Percentiles rank a stretch among this genome's conserved stretches.
phyloP scores from a whole-genome alignment of 2,888 invertebrate genomes.

The Orgyia antiqua region DNA sequence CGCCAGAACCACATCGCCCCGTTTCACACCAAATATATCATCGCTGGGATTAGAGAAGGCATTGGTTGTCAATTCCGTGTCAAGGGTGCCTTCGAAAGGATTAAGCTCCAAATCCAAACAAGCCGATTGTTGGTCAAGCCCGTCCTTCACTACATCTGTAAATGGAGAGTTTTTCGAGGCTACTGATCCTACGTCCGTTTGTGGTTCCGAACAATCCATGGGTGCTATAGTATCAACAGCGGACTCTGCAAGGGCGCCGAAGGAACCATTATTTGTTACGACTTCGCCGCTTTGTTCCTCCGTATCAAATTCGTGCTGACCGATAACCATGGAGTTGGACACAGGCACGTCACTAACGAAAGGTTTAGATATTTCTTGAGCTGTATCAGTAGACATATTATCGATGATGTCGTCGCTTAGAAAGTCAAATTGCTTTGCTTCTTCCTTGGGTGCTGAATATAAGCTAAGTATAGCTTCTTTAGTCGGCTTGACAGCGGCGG shows the following conservation, averaged over 20 bases:
- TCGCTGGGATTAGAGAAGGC: conserved; percentile 24
- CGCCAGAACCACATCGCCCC: conserved; percentile 32
- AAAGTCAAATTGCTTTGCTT: conserved; percentile 73
- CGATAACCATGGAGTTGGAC: conserved; percentile 16
- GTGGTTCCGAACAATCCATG: conserved; percentile 61
- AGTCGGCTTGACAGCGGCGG: conserved; percentile 67
- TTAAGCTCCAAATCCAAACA: conserved; percentile 45
- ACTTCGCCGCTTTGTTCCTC: conserved; percentile 3
- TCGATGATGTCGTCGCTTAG: conserved; percentile 77
- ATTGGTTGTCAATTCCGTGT: conserved; percentile 18
- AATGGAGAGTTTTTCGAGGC: conserved; percentile 52
- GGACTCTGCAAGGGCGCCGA: conserved; percentile 6
- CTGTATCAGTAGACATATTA: conserved; percentile 31
- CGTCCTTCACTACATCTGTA: conserved; percentile 35
- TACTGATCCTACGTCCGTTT: conserved; percentile 22
- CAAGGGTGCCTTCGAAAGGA: conserved; percentile 48
- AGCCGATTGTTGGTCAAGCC: conserved; percentile 21
- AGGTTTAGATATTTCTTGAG: not conserved
- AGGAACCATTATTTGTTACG: conserved; percentile 2
- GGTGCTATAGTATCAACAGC: conserved; percentile 30
- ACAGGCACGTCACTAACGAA: conserved; percentile 38
- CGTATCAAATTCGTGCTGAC: conserved; percentile 3
- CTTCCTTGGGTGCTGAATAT: conserved; percentile 66
- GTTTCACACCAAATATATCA: conserved; percentile 38
- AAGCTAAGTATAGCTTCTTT: conserved; percentile 80